Percentiles rank a stretch among this genome's conserved stretches.
Conservation (phyloP, 2,888 invertebrate genomes). For the Matsumyia berberina region DNA sequence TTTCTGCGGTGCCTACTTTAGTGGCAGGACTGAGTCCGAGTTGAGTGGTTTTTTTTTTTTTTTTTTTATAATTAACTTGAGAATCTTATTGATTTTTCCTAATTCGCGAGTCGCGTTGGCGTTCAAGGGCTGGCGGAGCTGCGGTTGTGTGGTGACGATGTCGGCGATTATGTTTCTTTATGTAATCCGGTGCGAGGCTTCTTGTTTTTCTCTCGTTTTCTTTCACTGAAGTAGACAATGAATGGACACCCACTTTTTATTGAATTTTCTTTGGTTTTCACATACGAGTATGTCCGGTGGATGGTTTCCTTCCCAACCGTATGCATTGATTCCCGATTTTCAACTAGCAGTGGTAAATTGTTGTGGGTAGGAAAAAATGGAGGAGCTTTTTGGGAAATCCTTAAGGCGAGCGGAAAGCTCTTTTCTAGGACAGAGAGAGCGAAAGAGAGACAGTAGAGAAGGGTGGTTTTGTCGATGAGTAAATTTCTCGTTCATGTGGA, state of each 20-base stretch:
- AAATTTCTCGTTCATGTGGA: slow-evolving; percentile 10
- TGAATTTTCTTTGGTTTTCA: slow-evolving; percentile 33
- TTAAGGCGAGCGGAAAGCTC: slow-evolving; percentile 27
- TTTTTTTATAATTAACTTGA: slow-evolving; percentile 27
- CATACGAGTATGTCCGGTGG: slow-evolving; percentile 41
- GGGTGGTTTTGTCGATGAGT: slow-evolving; percentile 3
- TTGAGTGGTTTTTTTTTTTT: slow-evolving; percentile 1
- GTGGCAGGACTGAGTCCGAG: slow-evolving; percentile 2
- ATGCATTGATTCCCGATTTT: slow-evolving; percentile 63
- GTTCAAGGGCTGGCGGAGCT: slow-evolving; percentile 12
- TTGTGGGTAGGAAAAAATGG: slow-evolving; percentile 34
- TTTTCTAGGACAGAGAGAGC: background rate
- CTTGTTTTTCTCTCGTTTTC: slow-evolving; percentile 26
- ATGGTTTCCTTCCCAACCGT: slow-evolving; percentile 43
- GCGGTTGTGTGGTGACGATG: slow-evolving; percentile 1
- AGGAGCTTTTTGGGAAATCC: slow-evolving; percentile 52
- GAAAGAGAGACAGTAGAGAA: background rate
- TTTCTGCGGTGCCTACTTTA: slow-evolving; percentile 3
- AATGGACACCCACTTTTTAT: slow-evolving; percentile 44
- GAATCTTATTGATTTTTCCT: slow-evolving; percentile 68
- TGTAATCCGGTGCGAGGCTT: slow-evolving; percentile 26
- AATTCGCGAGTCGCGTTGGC: slow-evolving; percentile 32
- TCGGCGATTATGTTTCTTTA: slow-evolving; percentile 15
- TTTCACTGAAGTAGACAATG: slow-evolving; percentile 16
- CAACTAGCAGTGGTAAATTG: slow-evolving; percentile 49